Percentiles rank a stretch among this genome's conserved stretches.
phyloP scores from a whole-genome alignment of 2,113 vertebrate genomes.

The Ophiodon elongatus region DNA sequence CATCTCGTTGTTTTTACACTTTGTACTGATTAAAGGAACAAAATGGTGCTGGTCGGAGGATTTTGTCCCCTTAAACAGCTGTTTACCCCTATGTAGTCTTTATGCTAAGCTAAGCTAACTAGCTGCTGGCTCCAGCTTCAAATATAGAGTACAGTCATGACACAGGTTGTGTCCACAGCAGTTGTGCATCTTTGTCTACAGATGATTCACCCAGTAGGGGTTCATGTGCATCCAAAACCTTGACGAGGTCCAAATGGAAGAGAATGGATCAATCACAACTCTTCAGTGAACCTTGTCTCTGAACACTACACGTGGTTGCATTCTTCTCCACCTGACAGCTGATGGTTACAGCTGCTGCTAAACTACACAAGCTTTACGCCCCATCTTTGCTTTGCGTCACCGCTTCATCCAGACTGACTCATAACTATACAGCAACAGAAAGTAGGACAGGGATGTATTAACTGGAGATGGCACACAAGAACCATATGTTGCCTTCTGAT shows the following conservation, averaged over 20 bases:
- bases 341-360: neutral
- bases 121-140: too few relatives aligned
- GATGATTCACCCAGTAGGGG: neutral
- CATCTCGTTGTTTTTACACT: too few relatives aligned
- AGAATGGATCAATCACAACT: neutral
- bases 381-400: neutral
- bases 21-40: too few relatives aligned
- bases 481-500: conserved; percentile 16
- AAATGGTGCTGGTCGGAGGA: too few relatives aligned
- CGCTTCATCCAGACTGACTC: neutral
- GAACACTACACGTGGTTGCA: neutral
- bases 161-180: too few relatives aligned
- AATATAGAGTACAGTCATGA: too few relatives aligned
- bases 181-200: too few relatives aligned
- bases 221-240: neutral
- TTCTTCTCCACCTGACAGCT: neutral
- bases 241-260: neutral
- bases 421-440: neutral
- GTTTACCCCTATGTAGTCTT: too few relatives aligned
- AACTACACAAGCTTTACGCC: neutral
- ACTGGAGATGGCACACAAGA: conserved; percentile 16
- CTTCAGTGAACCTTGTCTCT: neutral
- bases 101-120: too few relatives aligned
- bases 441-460: conserved; percentile 2
- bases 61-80: too few relatives aligned